Conservation (phyloP, 2,888 invertebrate species). For the Parnassius mnemosyne region DNA sequence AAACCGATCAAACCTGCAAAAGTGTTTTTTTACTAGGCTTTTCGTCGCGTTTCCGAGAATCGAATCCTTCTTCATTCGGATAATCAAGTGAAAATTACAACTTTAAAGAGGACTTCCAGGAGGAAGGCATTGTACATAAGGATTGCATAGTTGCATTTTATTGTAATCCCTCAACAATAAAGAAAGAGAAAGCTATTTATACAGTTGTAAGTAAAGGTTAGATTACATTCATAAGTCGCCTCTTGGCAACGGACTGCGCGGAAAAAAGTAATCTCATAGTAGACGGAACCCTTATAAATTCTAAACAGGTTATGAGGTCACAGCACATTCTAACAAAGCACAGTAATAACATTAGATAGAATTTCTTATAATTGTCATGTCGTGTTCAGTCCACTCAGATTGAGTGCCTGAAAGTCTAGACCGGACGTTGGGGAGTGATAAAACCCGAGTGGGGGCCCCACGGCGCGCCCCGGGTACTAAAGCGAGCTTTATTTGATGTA, state of each 20-base stretch:
- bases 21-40: too few species aligned
- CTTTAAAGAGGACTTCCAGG: too few species aligned
- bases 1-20: too few species aligned
- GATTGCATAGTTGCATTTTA: too few species aligned
- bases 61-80: too few species aligned
- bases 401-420: conserved; percentile 48
- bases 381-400: conserved; percentile 7
- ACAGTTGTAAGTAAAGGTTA: conserved; percentile 1
- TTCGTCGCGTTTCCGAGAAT: too few species aligned
- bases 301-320: conserved; percentile 24
- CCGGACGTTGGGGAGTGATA: conserved; percentile 42
- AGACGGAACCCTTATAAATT: conserved; percentile 25
- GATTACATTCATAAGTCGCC: conserved; percentile 23
- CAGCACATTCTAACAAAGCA: conserved; percentile 20
- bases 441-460: conserved; percentile 17
- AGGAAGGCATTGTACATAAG: too few species aligned
- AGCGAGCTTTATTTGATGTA: conserved; percentile 5
- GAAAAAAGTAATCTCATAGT: conserved; percentile 21
- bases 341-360: conserved; percentile 24
- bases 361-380: conserved; percentile 21
- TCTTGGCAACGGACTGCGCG: conserved; percentile 19
- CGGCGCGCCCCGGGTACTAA: conserved; percentile 1
- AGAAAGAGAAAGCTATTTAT: background rate
- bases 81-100: too few species aligned
- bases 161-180: too few species aligned